Base-by-base conservation (phyloP, 2,888 invertebrate genomes). In the Scaeva pyrastri region DNA sequence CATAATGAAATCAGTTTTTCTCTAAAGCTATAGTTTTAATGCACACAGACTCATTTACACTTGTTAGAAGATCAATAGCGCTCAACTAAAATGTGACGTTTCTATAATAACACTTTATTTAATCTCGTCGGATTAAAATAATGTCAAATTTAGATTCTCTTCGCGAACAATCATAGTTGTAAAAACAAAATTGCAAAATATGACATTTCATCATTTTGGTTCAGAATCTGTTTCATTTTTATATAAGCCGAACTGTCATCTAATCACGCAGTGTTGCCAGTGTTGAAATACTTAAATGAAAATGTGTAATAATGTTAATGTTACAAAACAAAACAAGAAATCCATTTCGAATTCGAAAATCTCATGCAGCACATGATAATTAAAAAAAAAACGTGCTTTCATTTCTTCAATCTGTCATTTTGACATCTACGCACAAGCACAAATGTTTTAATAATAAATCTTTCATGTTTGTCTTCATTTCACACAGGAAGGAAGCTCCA, bases 391-490 rank as follows among this genome's bases (percentile, higher is more conserved):
- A 64, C 64, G 45, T 64, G 45, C 45, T 64, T 45, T 26, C 45
- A 11, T 66, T 19, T 10, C 14, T 48, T 21, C 66, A 48, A 48
- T 31, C 48, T 1, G 23, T 66, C 66, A 66, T 19, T 1, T 12
- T 36, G 52, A 26, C 48, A 48, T 31, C 12, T 41, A 39, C 14
- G 16, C 23, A 62, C 10, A 19, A 45, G 36, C 66, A 66, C 19
- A 48, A n/a, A n/a, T 66, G 66, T 31, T 66, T 16, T 31, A 48
- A 66, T 48, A 16, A 31, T 66, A 16, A 31, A 66, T 66, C 48
- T 48, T 64, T 14, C 14, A 21, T 41, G 58, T 21, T 14, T 6
- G 19, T 21, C 19, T 39, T 19, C 7, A 31, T 2, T 64, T 48
- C 45, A 31, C 66, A 48, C 36, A 31, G 66, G 66, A 66, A 66